These are phyloP conservation scores for Myanophis thanlyinensis DNA, from an alignment of 2,113 vertebrate genomes.

Conservation along the genomic window DNA sequence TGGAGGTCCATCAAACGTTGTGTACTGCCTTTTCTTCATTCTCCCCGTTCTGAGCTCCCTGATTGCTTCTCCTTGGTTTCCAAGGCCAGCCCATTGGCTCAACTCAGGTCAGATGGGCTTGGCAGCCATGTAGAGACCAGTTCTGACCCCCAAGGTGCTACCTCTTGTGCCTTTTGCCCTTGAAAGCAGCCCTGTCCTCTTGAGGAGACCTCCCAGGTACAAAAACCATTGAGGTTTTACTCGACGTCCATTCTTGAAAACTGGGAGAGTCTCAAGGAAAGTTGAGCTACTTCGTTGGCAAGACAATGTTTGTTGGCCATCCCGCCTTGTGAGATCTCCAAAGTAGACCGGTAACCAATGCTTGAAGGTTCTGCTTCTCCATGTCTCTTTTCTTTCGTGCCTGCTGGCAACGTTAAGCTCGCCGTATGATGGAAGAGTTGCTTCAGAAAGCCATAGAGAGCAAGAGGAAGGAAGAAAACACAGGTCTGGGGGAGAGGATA, in stretches of 20 bases:
- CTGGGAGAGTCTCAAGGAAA: not conserved
- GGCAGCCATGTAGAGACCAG: not conserved
- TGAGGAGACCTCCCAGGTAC: not conserved
- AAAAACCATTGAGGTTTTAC: not conserved
- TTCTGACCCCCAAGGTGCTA: fast-evolving
- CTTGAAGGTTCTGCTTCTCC: not conserved
- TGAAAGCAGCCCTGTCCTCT: not conserved
- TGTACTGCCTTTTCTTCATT: not conserved
- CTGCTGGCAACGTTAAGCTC: not conserved
- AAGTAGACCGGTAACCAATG: not conserved
- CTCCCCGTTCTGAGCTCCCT: not conserved
- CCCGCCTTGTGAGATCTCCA: fast-evolving
- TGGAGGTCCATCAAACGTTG: no score
- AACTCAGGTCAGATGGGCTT: not conserved
- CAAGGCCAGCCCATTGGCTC: not conserved
- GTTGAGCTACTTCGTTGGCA: not conserved
- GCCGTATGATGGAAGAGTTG: not conserved
- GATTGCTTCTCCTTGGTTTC: not conserved
- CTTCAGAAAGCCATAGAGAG: not conserved
- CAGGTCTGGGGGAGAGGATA: not conserved
- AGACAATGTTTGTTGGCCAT: no score
- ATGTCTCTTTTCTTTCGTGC: not conserved
- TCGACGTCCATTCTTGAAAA: not conserved
- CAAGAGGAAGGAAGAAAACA: not conserved
- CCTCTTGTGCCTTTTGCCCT: conserved; percentile 48